A percentile compares a stretch with the other conserved stretches of the same genome.
These are phyloP conservation scores for Rhinolophus ferrumequinum DNA, from an alignment of 2,113 vertebrate species.

Conservation along the genomic window DNA sequence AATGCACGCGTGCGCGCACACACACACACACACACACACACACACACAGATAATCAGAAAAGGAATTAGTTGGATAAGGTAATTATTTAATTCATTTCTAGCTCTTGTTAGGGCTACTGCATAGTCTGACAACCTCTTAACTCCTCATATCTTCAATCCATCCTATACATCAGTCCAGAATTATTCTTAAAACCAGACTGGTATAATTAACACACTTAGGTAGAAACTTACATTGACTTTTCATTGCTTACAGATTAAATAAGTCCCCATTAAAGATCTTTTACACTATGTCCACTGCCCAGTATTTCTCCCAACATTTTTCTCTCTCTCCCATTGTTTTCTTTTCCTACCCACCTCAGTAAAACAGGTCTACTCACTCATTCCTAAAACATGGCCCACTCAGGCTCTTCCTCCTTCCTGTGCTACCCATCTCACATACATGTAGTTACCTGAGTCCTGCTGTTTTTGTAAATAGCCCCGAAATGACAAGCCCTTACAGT, in stretches of 20 bases:
- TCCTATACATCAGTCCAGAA: neutral
- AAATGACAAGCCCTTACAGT: neutral
- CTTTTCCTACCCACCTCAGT: neutral
- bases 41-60: neutral
- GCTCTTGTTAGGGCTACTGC: neutral
- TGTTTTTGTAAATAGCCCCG: neutral
- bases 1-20: neutral
- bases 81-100: neutral
- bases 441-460: neutral
- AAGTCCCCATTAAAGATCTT: neutral
- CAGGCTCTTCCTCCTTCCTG: neutral
- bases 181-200: conserved; percentile 2
- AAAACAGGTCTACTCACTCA: neutral
- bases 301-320: neutral
- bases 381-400: neutral
- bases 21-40: neutral
- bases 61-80: neutral
- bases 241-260: neutral
- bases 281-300: neutral
- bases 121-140: neutral
- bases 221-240: neutral
- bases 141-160: neutral
- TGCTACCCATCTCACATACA: no score
- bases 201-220: neutral
- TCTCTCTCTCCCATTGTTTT: neutral